phyloP scores from a whole-genome alignment of 2,113 vertebrate species.

The Macaca nemestrina region DNA sequence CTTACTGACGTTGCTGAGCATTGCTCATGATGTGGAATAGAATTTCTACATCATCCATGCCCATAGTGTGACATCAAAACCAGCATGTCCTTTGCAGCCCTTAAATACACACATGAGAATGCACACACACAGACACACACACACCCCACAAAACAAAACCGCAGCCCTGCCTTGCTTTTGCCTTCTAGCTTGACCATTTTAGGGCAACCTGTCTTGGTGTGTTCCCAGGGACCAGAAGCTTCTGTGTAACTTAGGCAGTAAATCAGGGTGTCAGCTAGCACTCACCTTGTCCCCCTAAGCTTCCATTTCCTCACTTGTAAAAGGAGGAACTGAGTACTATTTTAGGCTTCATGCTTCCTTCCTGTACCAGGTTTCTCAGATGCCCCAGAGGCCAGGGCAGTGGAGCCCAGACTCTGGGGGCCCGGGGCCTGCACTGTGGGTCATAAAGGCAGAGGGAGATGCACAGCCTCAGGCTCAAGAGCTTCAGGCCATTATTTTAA shows the following conservation, averaged over 20 bases:
- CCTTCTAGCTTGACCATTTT: not conserved
- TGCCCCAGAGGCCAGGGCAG: not conserved
- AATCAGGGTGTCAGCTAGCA: not conserved
- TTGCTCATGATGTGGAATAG: not conserved
- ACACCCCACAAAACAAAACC: not conserved
- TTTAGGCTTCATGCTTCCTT: not conserved
- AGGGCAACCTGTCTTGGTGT: not conserved
- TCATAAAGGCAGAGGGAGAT: not conserved
- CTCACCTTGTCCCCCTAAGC: not conserved
- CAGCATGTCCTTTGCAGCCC: not conserved
- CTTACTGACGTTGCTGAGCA: not conserved
- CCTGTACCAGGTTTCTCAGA: not conserved
- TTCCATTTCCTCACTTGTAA: not conserved
- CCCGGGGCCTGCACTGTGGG: fast-evolving
- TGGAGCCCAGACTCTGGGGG: not conserved
- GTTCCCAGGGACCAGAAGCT: too few species aligned
- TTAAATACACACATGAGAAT: not conserved
- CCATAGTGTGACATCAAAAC: not conserved
- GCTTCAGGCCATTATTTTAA: too few species aligned
- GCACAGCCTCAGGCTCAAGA: not conserved
- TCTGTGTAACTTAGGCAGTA: not conserved
- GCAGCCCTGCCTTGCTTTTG: not conserved
- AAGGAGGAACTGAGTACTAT: not conserved
- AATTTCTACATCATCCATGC: not conserved
- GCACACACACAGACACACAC: not conserved